phyloP scores from a whole-genome alignment of 2,113 vertebrate species.

The Variabilichromis moorii region DNA sequence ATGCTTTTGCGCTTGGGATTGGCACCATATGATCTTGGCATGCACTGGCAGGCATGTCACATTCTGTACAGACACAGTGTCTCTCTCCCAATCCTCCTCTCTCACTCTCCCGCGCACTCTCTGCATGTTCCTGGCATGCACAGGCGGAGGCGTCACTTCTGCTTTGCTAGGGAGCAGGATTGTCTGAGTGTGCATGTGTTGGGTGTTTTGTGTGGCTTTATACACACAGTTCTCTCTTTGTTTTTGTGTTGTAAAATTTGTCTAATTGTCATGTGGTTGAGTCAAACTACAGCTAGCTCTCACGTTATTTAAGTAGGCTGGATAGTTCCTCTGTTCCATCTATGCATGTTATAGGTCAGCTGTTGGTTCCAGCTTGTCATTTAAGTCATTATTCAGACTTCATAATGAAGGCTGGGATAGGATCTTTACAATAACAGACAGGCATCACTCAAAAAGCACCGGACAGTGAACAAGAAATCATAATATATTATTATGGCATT shows the following conservation, averaged over 20 bases:
- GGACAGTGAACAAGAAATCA: not conserved
- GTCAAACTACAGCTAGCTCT: not conserved
- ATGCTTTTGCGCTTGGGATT: not conserved
- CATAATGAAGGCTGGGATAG: not conserved
- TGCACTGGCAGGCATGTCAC: constrained; percentile 20
- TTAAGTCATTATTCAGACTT: not conserved
- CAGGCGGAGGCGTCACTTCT: constrained; percentile 34
- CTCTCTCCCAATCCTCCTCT: not conserved
- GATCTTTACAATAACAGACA: not conserved
- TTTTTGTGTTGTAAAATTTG: not conserved
- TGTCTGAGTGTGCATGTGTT: not conserved
- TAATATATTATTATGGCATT: not conserved
- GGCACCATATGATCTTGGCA: constrained; percentile 23
- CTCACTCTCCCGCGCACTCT: not conserved
- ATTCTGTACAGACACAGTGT: not conserved
- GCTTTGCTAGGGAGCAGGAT: constrained; percentile 17
- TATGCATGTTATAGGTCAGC: not conserved
- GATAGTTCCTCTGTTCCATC: not conserved
- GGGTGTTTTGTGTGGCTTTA: not conserved
- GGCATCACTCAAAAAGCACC: not conserved
- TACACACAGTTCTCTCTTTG: not conserved
- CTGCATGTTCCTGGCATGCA: constrained; percentile 39
- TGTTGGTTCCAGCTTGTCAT: not conserved
- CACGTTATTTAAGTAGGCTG: not conserved
- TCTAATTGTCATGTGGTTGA: not conserved